Evolutionary conservation across 1,140 invertebrate species (phyloP), one percentile per base, ranked within the genome.

Genomic region (Drosophila erecta): DNA sequence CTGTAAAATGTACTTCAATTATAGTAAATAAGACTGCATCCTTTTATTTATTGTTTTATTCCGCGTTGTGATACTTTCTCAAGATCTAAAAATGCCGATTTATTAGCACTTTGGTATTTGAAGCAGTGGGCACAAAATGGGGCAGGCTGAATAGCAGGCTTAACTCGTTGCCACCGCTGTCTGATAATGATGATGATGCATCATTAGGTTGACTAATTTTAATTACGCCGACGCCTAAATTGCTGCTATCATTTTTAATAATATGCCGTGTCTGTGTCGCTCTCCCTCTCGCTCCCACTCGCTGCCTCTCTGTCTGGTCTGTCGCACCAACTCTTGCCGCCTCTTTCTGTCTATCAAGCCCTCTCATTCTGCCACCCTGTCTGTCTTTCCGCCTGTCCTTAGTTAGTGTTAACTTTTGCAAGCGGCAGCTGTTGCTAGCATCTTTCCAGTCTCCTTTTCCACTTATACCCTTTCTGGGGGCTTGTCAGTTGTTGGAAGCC

Each of bases 181-280:
- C 54, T 74, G 50, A 64, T 81, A 70, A 65, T 78, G 76, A 65
- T 86, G 81, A 86, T 81, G 83, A 86, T 87, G 83, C 83, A 81
- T 87, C 83, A 87, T 86, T 86, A 86, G 79, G 69, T 87, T 87
- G 83, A 86, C 83, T 86, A 86, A 86, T 86, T 87, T 87, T 87
- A 86, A 87, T 86, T 87, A 86, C 83, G 70, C 79, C 76, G 73
- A 56, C 71, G 83, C 75, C 83, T 72, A 81, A 86, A 86, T 86
- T 86, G 78, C 83, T 83, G 83, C 83, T 87, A 86, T 87, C 79
- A 79, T 87, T 87, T 85, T 87, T 86, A 87, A 87, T 87, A 86
- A 87, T 81, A 87, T 76, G 79, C 70, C 78, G 54, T 75, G 77
- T 75, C 53, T 64, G 35, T 41, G 53, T 12, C 11, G 37, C 20